Percentiles rank a stretch among this genome's conserved stretches.
phyloP scores from a whole-genome alignment of 2,797 vertebrate species.

The Chelmon rostratus region DNA sequence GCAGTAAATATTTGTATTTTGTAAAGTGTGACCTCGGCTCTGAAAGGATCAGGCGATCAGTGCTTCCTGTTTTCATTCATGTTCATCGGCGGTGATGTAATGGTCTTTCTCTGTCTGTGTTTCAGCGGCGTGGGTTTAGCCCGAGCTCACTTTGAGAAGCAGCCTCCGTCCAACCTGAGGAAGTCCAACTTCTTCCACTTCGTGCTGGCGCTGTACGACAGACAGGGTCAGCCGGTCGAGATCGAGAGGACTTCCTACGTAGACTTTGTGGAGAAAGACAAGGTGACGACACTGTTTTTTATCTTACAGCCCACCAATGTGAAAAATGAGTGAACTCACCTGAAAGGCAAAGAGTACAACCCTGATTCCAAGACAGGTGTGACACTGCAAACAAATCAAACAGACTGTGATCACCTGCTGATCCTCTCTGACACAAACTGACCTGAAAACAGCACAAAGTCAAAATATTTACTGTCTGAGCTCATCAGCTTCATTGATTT shows the following conservation, averaged over 20 bases:
- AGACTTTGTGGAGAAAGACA: conserved; percentile 97
- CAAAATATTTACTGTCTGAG: no score
- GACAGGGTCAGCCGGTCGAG: conserved; percentile 96
- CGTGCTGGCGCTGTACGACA: conserved; percentile 95
- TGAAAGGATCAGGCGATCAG: neutral
- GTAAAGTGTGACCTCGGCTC: neutral
- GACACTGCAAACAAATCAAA: no score
- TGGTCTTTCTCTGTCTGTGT: conserved; percentile 26
- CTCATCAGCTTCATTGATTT: no score
- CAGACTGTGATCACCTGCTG: no score
- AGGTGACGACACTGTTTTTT: conserved; percentile 54
- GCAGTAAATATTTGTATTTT: neutral
- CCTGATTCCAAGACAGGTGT: no score
- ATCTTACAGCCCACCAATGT: no score
- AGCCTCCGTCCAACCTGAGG: conserved; percentile 95
- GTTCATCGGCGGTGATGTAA: no score
- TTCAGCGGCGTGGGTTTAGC: conserved; percentile 92
- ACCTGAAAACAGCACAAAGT: no score
- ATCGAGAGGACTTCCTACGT: conserved; percentile 96
- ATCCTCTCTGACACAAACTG: no score
- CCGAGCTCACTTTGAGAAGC: conserved; percentile 96
- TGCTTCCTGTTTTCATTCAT: neutral
- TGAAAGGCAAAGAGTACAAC: no score
- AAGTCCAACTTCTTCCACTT: conserved; percentile 99
- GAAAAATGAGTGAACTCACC: no score